These are phyloP conservation scores for Arrhopalites spinosus DNA, from an alignment of 2,888 invertebrate species.

Conservation along the genomic window DNA sequence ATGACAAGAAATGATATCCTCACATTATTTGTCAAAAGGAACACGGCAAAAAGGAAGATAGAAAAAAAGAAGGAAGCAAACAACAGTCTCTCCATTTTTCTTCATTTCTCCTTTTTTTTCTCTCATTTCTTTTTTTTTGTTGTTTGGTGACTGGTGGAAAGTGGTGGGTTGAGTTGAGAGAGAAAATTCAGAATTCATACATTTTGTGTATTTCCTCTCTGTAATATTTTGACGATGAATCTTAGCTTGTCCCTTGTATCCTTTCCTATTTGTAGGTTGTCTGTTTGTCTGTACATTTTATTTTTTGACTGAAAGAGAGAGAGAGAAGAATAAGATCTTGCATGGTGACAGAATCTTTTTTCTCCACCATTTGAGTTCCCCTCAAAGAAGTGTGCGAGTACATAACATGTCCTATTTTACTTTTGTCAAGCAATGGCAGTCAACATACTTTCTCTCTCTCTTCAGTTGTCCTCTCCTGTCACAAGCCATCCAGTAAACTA, in stretches of 20 bases:
- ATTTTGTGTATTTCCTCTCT: no score
- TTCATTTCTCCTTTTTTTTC: constrained; percentile 24
- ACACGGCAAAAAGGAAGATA: background rate
- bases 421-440: background rate
- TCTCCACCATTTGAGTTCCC: background rate
- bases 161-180: background rate
- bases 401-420: background rate
- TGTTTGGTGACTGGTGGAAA: background rate
- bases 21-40: constrained; percentile 26
- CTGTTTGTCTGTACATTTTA: no score
- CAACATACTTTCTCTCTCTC: background rate
- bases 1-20: constrained; percentile 31
- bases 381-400: background rate
- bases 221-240: no score
- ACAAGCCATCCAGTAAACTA: background rate
- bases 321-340: no score
- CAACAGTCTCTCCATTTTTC: constrained; percentile 25
- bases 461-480: constrained; percentile 4
- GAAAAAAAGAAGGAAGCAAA: constrained; percentile 14
- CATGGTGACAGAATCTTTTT: background rate
- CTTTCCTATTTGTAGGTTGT: no score
- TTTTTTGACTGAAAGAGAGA: no score
- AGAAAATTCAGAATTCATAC: no score
- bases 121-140: background rate
- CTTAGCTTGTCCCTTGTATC: no score